phyloP scores from a whole-genome alignment of 2,797 vertebrate species.

The Enteromius argenteus region DNA sequence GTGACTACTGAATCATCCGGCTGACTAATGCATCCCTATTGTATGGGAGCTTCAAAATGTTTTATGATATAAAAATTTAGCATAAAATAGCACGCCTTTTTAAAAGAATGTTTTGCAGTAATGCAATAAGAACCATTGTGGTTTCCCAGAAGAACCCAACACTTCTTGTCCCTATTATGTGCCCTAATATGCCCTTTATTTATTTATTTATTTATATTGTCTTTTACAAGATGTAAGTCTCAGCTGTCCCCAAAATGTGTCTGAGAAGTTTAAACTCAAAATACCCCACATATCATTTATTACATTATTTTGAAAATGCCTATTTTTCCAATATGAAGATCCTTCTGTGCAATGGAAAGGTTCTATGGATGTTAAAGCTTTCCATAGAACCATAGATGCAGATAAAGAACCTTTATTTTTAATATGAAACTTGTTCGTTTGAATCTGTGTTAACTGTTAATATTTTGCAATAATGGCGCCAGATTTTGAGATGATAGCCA shows the following conservation, averaged over 20 bases:
- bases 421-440: neutral
- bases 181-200: too few relatives aligned
- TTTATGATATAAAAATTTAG: neutral
- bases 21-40: neutral
- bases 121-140: neutral
- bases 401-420: neutral
- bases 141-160: neutral
- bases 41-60: neutral
- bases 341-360: neutral
- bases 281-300: neutral
- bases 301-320: neutral
- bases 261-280: neutral
- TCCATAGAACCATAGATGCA: neutral
- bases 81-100: neutral
- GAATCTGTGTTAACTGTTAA: neutral
- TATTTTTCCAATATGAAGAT: neutral
- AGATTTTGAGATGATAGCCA: neutral
- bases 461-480: neutral
- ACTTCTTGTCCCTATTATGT: neutral
- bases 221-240: too few relatives aligned
- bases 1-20: neutral
- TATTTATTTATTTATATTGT: too few relatives aligned
- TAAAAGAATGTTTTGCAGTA: neutral
- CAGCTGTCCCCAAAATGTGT: too few relatives aligned
- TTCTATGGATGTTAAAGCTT: neutral